Base-by-base conservation (phyloP, 2,113 vertebrate genomes). In the Myxocyprinus asiaticus region DNA sequence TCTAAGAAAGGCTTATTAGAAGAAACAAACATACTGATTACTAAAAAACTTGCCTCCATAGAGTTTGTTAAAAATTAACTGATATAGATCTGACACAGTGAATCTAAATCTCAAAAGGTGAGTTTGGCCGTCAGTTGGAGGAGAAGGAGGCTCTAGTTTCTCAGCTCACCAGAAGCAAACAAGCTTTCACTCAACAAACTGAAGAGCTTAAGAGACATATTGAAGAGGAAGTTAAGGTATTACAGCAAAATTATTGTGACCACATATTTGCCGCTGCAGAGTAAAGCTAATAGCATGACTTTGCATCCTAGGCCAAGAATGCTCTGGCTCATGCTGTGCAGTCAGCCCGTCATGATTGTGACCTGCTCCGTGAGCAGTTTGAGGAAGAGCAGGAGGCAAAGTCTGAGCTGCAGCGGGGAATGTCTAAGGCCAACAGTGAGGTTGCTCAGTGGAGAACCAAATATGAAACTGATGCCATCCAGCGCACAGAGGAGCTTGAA, bases 371-470 rank as follows among this genome's bases (percentile, higher is more conserved):
- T 59, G 92, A 91, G 66, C 92, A 93, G 78, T 91, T 88, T 0
- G 90, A 93, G 86, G 92, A 93, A 67, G 92, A 92, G 56, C 90
- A 91, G 78, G 90, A 92, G 59, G 67, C 4, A 76, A 93, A 93
- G 9, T 86, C 88, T 0, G 92, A 93, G 76, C 81, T 93, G 67
- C 92, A 93, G 78, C 83, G 90, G 11, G 83, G 86, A 0, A 53
- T 93, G 85, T 93, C 92, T 87, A 93, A 93, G 78, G 91, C 91
- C 74, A 93, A 93, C 82, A 84, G 80, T 4, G 90, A 93, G 81
- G 91, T 92, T 0, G 88, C 91, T 71, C 90, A 92, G 83, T 93
- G 92, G 92, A 91, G 92, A 77, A 92, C 86, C 67, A 93, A 93
- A 33, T 92, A 93, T 0, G 92, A 93, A 76, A 91, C 90, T 0